Base-by-base conservation (phyloP, 2,888 invertebrate genomes). In the Eremobia ochroleuca region DNA sequence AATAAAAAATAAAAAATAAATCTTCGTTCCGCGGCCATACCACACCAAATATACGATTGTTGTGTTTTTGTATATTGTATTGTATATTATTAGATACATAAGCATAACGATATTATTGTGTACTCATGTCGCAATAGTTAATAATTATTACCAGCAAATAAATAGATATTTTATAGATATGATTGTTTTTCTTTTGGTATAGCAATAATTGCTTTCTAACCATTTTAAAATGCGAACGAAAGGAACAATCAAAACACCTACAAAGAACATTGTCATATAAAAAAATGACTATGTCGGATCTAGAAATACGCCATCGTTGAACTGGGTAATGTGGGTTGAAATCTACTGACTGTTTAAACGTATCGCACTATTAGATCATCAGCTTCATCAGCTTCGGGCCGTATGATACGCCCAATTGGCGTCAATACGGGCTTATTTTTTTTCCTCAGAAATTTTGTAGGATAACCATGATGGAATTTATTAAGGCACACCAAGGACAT, bases 1-100 rank as follows among this genome's bases (percentile, higher is more conserved):
- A 31, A 34, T 46, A 37, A 37, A 52, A 28, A 4, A n/a, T n/a
- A n/a, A n/a, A n/a, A n/a, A n/a, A n/a, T n/a, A 43, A 79, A 64
- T 31, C 31, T 40, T 83, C 77, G 83, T 87, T 82, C 84, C 80
- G 87, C 86, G 90, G 92, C 92, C 92, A 93, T 93, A 91, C 76
- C 79, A 84, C 91, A 92, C 92, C 92, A 92, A 92, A 92, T 91
- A 91, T 85, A 85, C 76, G 85, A 85, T 89, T 88, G 89, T 89
- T 92, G 89, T 89, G 87, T 89, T 87, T 83, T 89, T 91, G 88
- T 90, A 91, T 86, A 90, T 88, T 87, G 76, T 87, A 85, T 78
- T 88, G 89, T 89, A 89, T 87, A 85, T 81, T 86, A 76, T 79
- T 88, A 83, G 81, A 80, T 82, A 81, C 58, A 58, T 83, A 81